Conservation (phyloP, 1,140 invertebrate genomes). For the Samia ricini region DNA sequence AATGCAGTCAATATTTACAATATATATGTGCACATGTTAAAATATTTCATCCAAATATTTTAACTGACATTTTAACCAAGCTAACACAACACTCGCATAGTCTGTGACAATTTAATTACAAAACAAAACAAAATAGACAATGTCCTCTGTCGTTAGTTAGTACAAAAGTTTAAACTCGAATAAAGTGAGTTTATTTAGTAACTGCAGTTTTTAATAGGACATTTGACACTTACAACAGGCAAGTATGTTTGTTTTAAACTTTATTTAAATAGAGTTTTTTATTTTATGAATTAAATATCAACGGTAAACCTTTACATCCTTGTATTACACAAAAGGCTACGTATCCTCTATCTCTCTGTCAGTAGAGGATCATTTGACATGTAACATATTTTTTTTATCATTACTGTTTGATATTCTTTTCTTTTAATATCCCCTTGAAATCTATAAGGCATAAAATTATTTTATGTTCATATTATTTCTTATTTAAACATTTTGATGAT, state of each 20-base stretch:
- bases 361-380: too few species aligned
- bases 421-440: too few species aligned
- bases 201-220: not conserved
- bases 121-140: not conserved
- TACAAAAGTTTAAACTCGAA: not conserved
- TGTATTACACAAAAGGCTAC: too few species aligned
- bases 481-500: too few species aligned
- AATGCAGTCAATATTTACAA: not conserved
- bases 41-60: not conserved
- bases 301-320: too few species aligned
- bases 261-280: not conserved
- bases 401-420: too few species aligned
- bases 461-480: too few species aligned
- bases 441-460: too few species aligned
- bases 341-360: too few species aligned
- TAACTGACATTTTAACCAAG: not conserved
- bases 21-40: not conserved
- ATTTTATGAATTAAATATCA: not conserved
- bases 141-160: not conserved
- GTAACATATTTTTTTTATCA: too few species aligned
- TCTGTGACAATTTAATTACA: not conserved
- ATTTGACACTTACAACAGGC: not conserved
- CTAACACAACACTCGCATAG: not conserved
- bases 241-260: not conserved
- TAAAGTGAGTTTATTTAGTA: conserved; percentile 2